Base-by-base conservation (phyloP, 2,113 vertebrate genomes). In the Alethe castanea region DNA sequence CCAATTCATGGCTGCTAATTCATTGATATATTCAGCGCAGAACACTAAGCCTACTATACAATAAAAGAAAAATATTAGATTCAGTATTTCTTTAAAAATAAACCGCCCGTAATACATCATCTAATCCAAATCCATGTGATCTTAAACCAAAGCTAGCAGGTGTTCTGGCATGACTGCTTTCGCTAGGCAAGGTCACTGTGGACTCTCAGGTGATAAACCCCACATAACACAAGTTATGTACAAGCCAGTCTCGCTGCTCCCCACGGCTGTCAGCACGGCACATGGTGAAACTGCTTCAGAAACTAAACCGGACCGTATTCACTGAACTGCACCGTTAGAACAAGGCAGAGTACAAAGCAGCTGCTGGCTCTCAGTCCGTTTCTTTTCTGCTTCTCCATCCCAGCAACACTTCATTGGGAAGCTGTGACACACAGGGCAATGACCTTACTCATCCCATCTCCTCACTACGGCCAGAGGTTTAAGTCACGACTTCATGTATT, bases 1-100 rank as follows among this genome's bases (percentile, higher is more conserved):
- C 99, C 99, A 99, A 96, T 99, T 99, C 98, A 98, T 98, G 12
- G 99, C 99, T 44, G 99, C 99, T n/a, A 98, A 70, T 95, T 99
- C 99, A 82, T 99, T 99, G 81, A 99, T 97, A 82, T 99, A 99
- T 90, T 99, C 99, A 44, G 99, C 99, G 6, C 97, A 98, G 48
- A 97, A 99, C 71, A 99, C 99, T 78, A 99, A 95, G 19, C 59
- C 94, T 26, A 98, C 99, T 99, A 92, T 14, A 91, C 42, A 64
- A 69, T 23, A 64, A 40, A 29, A 92, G 29, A 83, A 82, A 53
- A 36, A n/a, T 6, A 79, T 65, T 42, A 81, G 26, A 70, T 44
- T 86, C 3, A 12, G 6, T 24, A 81, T 44, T 72, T 70, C 12
- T 64, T 81, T 44, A 62, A 76, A 80, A 81, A 45, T 18, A 60